Base-by-base conservation (phyloP, 2,797 vertebrate species). In the Mastacembelus armatus region DNA sequence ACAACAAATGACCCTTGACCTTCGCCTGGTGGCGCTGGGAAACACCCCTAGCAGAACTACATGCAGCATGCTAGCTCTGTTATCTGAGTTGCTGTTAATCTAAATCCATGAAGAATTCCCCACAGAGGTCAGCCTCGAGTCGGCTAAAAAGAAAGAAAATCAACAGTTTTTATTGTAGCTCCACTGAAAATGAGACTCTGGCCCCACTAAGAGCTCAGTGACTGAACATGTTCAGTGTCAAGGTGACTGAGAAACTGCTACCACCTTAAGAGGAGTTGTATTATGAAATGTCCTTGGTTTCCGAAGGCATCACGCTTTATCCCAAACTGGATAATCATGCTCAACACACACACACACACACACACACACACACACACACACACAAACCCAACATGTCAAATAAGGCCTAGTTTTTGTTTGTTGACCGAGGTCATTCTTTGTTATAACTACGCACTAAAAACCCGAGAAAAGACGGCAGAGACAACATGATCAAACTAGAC, bases 401-500 rank as follows among this genome's bases (percentile, higher is more conserved):
- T 57, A 66, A 79, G 73, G 54, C 44, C 70, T 50, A 35, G 43
- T 66, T 72, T 74, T 73, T 80, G 32, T 85, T 78, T 79, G 63
- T 49, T 68, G 66, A 83, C 12, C 63, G 70, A 80, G 75, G 81
- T 81, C 45, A 77, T 76, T 78, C 71, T 51, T 78, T 63, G 45
- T 72, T 43, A 78, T 79, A 67, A 64, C 66, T 75, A 51, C 35
- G 51, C 32, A n/a, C n/a, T 27, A 56, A 66, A 52, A 43, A 74
- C 26, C 77, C 12, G 3, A 4, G 65, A 68, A 74, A 45, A 76
- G 77, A 66, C 69, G 77, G 79, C 68, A 66, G 66, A 59, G 65
- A 77, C 71, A 74, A 89, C 78, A 83, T 62, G 78, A 87, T 90
- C 77, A 81, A 86, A 88, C 80, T 67, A 72, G 81, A 89, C 70